Percentiles rank a stretch among this genome's conserved stretches.
These are phyloP conservation scores for Apodemia duryi DNA, from an alignment of 2,888 invertebrate species.

Conservation along the genomic window DNA sequence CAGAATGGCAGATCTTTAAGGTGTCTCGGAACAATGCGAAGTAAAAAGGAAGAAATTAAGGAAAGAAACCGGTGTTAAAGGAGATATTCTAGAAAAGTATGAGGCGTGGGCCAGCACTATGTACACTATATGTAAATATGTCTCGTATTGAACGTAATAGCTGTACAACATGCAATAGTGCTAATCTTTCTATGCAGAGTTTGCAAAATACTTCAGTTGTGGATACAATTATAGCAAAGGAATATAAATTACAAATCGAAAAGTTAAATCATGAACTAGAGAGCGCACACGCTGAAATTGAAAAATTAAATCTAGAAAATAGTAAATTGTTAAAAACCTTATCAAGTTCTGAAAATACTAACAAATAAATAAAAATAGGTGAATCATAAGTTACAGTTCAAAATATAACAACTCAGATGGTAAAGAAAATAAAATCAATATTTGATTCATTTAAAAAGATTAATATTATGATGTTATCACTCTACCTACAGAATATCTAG, in stretches of 20 bases:
- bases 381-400: background rate
- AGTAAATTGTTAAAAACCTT: background rate
- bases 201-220: background rate
- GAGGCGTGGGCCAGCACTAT: too few species aligned
- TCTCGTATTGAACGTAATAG: too few species aligned
- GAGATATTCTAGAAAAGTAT: too few species aligned
- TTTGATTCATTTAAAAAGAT: too few species aligned
- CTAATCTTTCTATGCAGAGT: background rate
- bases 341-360: background rate
- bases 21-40: too few species aligned
- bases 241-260: background rate
- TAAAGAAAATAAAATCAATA: background rate
- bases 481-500: background rate
- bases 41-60: too few species aligned
- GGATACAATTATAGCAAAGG: background rate
- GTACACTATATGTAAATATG: too few species aligned
- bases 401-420: background rate
- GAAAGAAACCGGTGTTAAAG: too few species aligned
- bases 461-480: too few species aligned
- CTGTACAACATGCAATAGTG: too few species aligned
- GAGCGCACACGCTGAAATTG: background rate
- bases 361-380: background rate
- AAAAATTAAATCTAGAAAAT: constrained; percentile 13
- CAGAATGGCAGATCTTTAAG: too few species aligned
- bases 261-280: background rate